A percentile compares a stretch with the other conserved stretches of the same genome.
phyloP scores from a whole-genome alignment of 2,888 invertebrate genomes.

The Microctonus hyperodae region DNA sequence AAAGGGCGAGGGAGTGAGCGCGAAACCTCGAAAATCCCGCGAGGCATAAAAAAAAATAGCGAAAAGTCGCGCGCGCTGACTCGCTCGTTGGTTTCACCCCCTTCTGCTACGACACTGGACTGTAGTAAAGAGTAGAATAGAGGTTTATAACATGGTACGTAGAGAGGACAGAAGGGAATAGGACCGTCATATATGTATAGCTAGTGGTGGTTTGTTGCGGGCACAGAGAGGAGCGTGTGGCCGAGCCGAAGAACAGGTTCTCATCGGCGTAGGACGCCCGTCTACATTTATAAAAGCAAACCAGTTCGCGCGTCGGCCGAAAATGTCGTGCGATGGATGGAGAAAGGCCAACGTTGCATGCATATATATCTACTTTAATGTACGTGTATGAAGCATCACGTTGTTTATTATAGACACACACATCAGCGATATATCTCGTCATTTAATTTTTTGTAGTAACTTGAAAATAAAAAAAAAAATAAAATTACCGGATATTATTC shows the following conservation, averaged over 20 bases:
- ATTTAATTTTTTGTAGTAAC: no score
- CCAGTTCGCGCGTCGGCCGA: conserved; percentile 35
- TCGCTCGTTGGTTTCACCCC: conserved; percentile 26
- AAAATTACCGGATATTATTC: no score
- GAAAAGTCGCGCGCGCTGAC: conserved; percentile 24
- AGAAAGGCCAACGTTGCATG: conserved; percentile 2
- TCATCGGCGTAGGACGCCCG: conserved; percentile 47
- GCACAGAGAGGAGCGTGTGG: conserved; percentile 35
- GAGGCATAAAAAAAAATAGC: conserved; percentile 21
- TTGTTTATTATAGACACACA: background rate
- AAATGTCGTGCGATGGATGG: conserved; percentile 25
- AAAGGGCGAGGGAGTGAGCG: background rate
- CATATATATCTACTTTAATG: background rate
- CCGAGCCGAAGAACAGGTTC: conserved; percentile 47
- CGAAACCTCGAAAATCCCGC: conserved; percentile 27
- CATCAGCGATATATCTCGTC: no score
- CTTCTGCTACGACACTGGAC: conserved; percentile 29
- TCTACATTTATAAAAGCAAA: conserved; percentile 43
- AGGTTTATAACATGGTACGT: conserved; percentile 8
- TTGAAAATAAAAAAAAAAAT: no score
- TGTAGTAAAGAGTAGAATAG: conserved; percentile 11
- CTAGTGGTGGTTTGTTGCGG: conserved; percentile 22
- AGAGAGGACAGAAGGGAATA: conserved; percentile 25
- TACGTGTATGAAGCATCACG: background rate
- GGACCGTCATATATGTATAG: conserved; percentile 20